Evolutionary conservation across 2,113 vertebrate genomes (phyloP).

Genomic region (Holacanthus passer): DNA sequence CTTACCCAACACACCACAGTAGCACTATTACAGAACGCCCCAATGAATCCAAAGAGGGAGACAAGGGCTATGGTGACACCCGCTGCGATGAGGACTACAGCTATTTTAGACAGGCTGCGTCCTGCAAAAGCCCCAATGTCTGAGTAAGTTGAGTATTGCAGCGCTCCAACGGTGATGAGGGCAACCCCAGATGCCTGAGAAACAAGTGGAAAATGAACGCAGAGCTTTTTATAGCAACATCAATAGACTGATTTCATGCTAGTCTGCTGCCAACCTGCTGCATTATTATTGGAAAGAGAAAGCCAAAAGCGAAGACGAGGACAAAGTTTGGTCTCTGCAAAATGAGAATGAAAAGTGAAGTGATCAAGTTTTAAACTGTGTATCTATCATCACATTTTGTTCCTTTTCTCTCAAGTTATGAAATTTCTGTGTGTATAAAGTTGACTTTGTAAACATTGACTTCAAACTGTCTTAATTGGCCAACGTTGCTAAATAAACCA

Average conservation of each 20-base stretch:
- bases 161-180: conserved; percentile 44
- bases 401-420: not conserved
- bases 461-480: not conserved
- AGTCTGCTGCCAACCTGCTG: not conserved
- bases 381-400: not conserved
- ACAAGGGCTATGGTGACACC: conserved; percentile 28
- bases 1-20: conserved; percentile 45
- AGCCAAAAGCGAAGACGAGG: not conserved
- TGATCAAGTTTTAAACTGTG: not conserved
- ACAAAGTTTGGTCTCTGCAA: not conserved
- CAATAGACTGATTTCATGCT: not conserved
- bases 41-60: conserved; percentile 44
- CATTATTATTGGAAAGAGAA: not conserved
- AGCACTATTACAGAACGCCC: conserved; percentile 27
- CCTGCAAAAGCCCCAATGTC: conserved; percentile 27
- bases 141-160: conserved; percentile 9
- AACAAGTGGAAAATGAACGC: conserved; percentile 11
- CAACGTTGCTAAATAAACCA: not conserved
- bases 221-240: not conserved
- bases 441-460: not conserved
- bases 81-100: conserved; percentile 52
- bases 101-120: conserved; percentile 25
- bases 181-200: conserved; percentile 53
- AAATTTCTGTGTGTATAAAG: not conserved
- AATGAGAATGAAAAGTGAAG: not conserved